Base-by-base conservation (phyloP, 2,113 vertebrate species). In the Potamarius usumacintae region DNA sequence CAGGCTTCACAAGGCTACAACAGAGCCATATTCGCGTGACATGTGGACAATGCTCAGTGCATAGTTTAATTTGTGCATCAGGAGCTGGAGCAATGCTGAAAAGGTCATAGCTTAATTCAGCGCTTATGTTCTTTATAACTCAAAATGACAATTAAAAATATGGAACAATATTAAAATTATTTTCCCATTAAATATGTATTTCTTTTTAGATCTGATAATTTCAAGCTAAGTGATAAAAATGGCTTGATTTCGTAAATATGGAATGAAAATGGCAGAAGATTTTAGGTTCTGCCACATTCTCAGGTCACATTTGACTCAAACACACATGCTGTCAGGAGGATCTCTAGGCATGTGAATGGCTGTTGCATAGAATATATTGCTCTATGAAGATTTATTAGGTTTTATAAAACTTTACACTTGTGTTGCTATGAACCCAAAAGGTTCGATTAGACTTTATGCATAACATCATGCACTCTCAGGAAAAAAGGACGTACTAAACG, bases 11-110 rank as follows among this genome's bases (percentile, higher is more conserved):
- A 42, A 57, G 77, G 50, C 85, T 52, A 42, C 11, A 25, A 62
- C 76, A 77, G 62, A 86, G 62, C 62, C 50, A 20, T 81, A 63
- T 48, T 53, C 27, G 63, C 42, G 77, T 20, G 52, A 81, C 85
- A 86, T 77, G 57, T 42, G 52, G 85, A 79, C 77, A 86, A 67
- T 42, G 34, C 60, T 80, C 27, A 42, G 85, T 18, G 10, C 52
- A 34, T n/a, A 63, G 55, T 53, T 86, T 62, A 57, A 50, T 22
- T 67, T 20, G 34, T 7, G 84, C 57, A 52, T 20, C 20, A 76
- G 72, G 42, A 62, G 84, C 12, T 50, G 52, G 30, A 27, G 69
- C 5, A 57, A 57, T 74, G 11, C 18, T 63, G 17, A 25, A 63
- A 65, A n/a, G 58, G 58, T 30, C 58, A 42, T 20, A 12, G 72